A percentile compares a stretch with the other conserved stretches of the same genome.
Evolutionary conservation across 2,797 vertebrate species (phyloP).

Genomic region (Pelobates cultripes): DNA sequence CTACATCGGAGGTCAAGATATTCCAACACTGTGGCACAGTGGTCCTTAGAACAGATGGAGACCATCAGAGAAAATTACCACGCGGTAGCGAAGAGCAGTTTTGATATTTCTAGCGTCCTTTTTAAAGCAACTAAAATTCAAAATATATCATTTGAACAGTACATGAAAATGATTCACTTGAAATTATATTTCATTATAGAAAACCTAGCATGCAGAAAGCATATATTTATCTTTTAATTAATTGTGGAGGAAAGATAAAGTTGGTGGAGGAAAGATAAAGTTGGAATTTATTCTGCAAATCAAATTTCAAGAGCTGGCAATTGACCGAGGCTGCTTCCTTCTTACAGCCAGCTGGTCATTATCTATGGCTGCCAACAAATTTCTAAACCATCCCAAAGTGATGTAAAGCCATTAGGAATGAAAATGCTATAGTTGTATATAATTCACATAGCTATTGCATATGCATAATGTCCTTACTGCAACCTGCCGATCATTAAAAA

Average conservation of each 20-base stretch:
- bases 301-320: constrained; percentile 5
- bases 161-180: no score
- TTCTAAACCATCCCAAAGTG: no score
- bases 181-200: background rate
- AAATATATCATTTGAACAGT: background rate
- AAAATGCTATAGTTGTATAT: background rate
- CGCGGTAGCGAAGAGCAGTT: background rate
- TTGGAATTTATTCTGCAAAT: background rate
- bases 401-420: no score
- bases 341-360: background rate
- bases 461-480: background rate
- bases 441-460: background rate
- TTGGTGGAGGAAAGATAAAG: background rate
- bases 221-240: background rate
- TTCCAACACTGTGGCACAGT: background rate
- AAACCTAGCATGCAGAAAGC: background rate
- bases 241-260: background rate
- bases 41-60: background rate
- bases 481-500: no score
- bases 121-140: background rate
- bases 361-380: background rate
- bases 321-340: background rate
- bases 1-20: background rate
- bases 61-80: background rate
- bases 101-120: background rate